A percentile compares a stretch with the other conserved stretches of the same genome.
Evolutionary conservation across 2,113 vertebrate species (phyloP).

Genomic region (Nipponia nippon): DNA sequence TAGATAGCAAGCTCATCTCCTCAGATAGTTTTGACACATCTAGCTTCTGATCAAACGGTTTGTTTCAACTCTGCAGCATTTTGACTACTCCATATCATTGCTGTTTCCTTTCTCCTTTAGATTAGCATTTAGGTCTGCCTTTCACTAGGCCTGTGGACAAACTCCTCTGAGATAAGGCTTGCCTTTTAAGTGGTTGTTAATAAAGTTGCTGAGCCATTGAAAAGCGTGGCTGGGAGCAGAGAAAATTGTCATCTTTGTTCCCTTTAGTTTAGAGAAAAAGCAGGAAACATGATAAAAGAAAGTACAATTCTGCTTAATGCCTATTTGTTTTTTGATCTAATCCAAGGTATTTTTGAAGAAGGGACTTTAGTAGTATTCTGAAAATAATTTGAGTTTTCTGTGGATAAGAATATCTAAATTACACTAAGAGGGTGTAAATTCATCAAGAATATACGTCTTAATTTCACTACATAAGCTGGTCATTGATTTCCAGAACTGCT

Average conservation of each 20-base stretch:
- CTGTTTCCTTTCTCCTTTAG: neutral
- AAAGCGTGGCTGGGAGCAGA: neutral
- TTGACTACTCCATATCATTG: neutral
- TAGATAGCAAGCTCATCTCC: neutral
- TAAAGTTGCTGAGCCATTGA: neutral
- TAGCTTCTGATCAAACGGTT: neutral
- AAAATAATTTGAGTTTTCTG: neutral
- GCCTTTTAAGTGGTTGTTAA: neutral
- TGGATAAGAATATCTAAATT: neutral
- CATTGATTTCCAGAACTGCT: neutral
- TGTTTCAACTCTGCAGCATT: neutral
- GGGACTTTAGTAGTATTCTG: neutral
- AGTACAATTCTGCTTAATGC: neutral
- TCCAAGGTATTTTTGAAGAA: neutral
- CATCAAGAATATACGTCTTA: neutral
- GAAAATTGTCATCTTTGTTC: neutral
- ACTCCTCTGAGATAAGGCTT: neutral
- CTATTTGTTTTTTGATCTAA: neutral
- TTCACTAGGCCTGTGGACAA: neutral
- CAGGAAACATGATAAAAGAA: neutral
- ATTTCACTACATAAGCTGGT: neutral
- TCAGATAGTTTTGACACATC: neutral
- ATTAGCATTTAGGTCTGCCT: neutral
- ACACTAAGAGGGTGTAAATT: neutral
- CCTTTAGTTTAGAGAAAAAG: neutral